Evolutionary conservation across 1,140 invertebrate species (phyloP).

Genomic region (Brachionus rubens): DNA sequence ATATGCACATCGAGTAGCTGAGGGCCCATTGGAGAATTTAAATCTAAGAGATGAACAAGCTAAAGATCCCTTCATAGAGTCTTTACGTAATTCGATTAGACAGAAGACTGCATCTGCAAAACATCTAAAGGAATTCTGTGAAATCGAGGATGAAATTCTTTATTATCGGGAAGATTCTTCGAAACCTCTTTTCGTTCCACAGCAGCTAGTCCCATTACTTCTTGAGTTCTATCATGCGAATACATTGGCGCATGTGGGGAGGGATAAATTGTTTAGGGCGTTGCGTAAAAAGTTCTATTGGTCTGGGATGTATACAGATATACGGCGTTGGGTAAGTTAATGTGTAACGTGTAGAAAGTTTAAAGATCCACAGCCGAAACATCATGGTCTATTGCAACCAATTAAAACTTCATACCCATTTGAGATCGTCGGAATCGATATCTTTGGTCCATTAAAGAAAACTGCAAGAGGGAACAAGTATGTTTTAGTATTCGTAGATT

Average conservation of each 20-base stretch:
- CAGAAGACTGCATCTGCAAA: too few species aligned
- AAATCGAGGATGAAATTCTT: too few species aligned
- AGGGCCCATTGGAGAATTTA: neutral
- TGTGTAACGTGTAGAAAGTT: conserved; percentile 18
- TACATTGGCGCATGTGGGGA: neutral
- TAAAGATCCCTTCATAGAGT: neutral
- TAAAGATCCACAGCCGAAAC: neutral
- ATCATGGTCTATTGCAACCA: neutral
- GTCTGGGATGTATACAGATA: neutral
- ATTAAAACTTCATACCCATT: neutral
- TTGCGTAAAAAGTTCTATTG: neutral
- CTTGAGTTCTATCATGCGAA: neutral
- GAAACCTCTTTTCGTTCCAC: neutral
- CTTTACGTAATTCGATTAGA: too few species aligned
- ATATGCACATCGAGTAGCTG: neutral
- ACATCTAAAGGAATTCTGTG: too few species aligned
- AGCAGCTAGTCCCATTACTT: neutral
- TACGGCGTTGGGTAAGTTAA: neutral
- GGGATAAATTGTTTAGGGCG: neutral
- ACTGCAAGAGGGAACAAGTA: conserved; percentile 51
- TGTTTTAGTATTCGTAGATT: conserved; percentile 54
- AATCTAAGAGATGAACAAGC: neutral
- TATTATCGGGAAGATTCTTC: too few species aligned
- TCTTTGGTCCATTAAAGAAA: conserved; percentile 48
- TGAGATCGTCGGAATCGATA: conserved; percentile 47